A percentile compares a stretch with the other conserved stretches of the same genome.
Evolutionary conservation across 2,888 invertebrate genomes (phyloP).

Genomic region (Chloroclysta siterata): DNA sequence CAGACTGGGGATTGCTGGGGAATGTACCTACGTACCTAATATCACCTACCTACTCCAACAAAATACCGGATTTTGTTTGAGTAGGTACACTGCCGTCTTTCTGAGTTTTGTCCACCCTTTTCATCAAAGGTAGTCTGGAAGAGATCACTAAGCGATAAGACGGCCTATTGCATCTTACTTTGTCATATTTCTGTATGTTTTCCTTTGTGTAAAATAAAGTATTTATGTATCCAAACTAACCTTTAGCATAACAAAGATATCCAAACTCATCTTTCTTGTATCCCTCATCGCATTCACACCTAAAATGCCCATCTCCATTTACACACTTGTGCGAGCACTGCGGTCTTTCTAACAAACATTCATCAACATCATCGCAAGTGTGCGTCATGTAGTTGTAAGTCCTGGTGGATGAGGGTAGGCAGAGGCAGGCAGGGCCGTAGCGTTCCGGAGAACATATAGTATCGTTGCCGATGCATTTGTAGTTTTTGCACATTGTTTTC

Average conservation of each 20-base stretch:
- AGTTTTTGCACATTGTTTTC: constrained; percentile 64
- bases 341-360: constrained; percentile 86
- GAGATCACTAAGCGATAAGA: too few relatives aligned
- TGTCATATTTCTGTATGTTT: too few relatives aligned
- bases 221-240: constrained; percentile 45
- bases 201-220: too few relatives aligned
- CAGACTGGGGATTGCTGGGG: too few relatives aligned
- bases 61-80: too few relatives aligned
- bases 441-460: constrained; percentile 59
- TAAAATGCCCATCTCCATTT: constrained; percentile 85
- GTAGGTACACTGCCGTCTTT: too few relatives aligned
- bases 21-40: too few relatives aligned
- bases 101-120: too few relatives aligned
- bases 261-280: constrained; percentile 51
- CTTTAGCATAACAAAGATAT: constrained; percentile 65
- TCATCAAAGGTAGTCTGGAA: too few relatives aligned
- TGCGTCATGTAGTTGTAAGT: constrained; percentile 61
- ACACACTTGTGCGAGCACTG: constrained; percentile 89
- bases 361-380: constrained; percentile 85
- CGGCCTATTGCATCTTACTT: too few relatives aligned
- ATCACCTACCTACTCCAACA: too few relatives aligned
- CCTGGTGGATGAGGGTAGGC: constrained; percentile 69
- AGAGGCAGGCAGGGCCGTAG: constrained; percentile 81
- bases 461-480: constrained; percentile 54
- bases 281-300: constrained; percentile 86